Evolutionary conservation across 1,140 invertebrate species (phyloP).

Genomic region (Danaus melanippus): DNA sequence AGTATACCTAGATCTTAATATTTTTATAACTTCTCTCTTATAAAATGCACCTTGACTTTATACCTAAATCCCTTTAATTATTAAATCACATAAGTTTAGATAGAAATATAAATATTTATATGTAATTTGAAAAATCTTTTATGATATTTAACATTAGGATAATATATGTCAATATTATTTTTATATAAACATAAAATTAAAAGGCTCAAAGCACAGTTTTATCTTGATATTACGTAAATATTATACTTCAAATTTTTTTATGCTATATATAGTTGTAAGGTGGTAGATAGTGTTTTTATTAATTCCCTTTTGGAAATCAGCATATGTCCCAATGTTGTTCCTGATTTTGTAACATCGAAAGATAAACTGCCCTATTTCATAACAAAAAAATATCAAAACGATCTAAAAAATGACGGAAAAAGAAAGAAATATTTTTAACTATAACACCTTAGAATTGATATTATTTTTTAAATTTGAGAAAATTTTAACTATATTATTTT

Average conservation of each 20-base stretch:
- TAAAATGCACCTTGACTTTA: too few species aligned
- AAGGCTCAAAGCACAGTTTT: constrained; percentile 17
- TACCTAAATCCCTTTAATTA: too few species aligned
- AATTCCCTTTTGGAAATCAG: neutral
- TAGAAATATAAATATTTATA: neutral
- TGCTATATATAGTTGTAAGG: neutral
- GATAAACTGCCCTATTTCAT: constrained; percentile 14
- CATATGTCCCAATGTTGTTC: constrained; percentile 6
- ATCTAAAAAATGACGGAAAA: too few species aligned
- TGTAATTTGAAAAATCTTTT: constrained; percentile 8
- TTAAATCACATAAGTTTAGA: too few species aligned
- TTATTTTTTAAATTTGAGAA: too few species aligned
- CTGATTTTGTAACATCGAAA: constrained; percentile 15
- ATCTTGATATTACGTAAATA: constrained; percentile 9
- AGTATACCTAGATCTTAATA: too few species aligned
- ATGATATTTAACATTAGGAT: constrained; percentile 12
- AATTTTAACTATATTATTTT: too few species aligned
- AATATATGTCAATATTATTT: constrained; percentile 9
- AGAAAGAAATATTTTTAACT: too few species aligned
- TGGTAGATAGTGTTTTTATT: too few species aligned
- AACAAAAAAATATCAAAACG: too few species aligned
- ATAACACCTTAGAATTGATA: too few species aligned
- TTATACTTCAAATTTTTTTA: neutral
- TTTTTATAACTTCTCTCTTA: too few species aligned
- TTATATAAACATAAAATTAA: constrained; percentile 6